Evolutionary conservation across 2,888 invertebrate genomes (phyloP), one percentile per base, ranked within the genome.

Genomic region (Xestia xanthographa): DNA sequence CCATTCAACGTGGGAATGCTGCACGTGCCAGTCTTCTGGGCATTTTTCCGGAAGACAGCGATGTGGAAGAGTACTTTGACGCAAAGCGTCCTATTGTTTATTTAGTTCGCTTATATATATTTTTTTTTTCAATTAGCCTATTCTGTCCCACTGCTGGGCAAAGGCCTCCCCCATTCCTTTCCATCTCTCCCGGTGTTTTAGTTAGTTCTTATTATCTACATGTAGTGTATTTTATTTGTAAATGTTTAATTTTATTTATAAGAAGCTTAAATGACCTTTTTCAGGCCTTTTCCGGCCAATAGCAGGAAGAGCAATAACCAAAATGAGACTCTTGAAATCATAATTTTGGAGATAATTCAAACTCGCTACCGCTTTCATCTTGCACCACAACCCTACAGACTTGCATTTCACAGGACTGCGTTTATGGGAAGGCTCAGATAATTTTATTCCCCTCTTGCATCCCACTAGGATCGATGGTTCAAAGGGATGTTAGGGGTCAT

Each of bases 391-490:
- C n/a, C 63, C 45, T 77, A 84, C 83, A 91, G 86, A 89, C 91
- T 91, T 91, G 90, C 91, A 90, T 89, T 92, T 92, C 91, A 90
- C 87, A 87, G 90, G 82, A 84, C 91, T 92, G 90, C 91, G 90
- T 91, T 91, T 91, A 90, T 90, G 85, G 90, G 89, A 91, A 90
- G 90, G 87, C 88, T 86, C 88, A 91, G 93, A 94, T 95, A 95
- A 95, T 95, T 93, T 94, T 93, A 95, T 95, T 95, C 95, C 95
- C 95, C 95, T 92, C 91, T 86, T 87, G 86, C 82, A 85, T 85
- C 77, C 74, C 81, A 85, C 81, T 86, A 88, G 92, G 93, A 92
- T 92, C 91, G 90, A 88, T 87, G 91, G 92, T 87, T 88, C 88
- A 89, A 83, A 89, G 92, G 93, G 94, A 93, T 93, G 92, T 92